phyloP scores from a whole-genome alignment of 2,888 invertebrate genomes.

The Steromphala cineraria region DNA sequence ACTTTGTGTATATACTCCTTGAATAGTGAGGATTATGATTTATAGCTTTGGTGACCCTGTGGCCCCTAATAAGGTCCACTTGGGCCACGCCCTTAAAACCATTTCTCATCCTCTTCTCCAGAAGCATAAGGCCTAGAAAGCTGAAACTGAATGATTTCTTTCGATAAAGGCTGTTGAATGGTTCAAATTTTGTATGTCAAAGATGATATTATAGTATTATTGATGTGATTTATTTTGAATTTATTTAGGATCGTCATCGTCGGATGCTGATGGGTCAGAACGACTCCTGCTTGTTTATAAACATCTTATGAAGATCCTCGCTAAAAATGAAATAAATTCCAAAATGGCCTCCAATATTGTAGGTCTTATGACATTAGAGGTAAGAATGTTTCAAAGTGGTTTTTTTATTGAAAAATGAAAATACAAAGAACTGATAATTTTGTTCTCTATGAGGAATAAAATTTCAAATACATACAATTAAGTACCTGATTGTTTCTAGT shows the following conservation, averaged over 20 bases:
- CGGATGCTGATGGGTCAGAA: constrained; percentile 30
- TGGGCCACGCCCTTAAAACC: too few species aligned
- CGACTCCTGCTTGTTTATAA: constrained; percentile 56
- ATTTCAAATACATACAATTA: too few species aligned
- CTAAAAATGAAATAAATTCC: constrained; percentile 64
- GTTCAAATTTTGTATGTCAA: neutral
- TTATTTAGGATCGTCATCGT: constrained; percentile 46
- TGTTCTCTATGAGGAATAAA: too few species aligned
- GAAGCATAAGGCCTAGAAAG: too few species aligned
- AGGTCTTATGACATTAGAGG: constrained; percentile 68
- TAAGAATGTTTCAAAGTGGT: constrained; percentile 28
- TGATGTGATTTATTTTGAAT: neutral
- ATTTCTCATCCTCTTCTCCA: too few species aligned
- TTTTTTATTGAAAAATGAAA: neutral
- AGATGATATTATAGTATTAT: neutral
- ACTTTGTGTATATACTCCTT: too few species aligned
- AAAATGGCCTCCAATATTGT: constrained; percentile 66
- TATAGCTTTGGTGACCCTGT: too few species aligned
- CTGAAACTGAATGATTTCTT: too few species aligned
- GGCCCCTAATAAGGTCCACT: too few species aligned
- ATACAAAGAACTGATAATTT: too few species aligned
- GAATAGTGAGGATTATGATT: too few species aligned
- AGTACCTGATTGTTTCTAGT: too few species aligned
- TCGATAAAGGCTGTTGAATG: neutral
- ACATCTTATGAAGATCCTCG: constrained; percentile 61